A percentile compares a stretch with the other conserved stretches of the same genome.
These are phyloP conservation scores for Phaonia tiefii DNA, from an alignment of 2,888 invertebrate species.

Conservation along the genomic window DNA sequence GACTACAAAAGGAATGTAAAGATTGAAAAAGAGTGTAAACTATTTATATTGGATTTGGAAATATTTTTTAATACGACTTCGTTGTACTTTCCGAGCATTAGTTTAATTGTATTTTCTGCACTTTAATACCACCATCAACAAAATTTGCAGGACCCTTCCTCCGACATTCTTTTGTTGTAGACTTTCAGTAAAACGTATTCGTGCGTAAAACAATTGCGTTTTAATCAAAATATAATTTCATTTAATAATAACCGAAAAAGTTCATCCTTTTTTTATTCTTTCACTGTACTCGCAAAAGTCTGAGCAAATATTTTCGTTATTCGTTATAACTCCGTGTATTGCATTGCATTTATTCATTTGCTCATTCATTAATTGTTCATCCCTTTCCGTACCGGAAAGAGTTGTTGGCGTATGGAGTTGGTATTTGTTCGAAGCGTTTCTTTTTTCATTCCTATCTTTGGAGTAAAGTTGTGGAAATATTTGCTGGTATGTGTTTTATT, in stretches of 20 bases:
- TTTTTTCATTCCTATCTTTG: background rate
- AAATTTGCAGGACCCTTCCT: background rate
- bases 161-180: too few species aligned
- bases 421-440: constrained; percentile 9
- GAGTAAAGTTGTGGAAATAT: constrained; percentile 9
- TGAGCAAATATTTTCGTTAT: constrained; percentile 22
- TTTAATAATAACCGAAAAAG: constrained; percentile 30
- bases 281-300: constrained; percentile 28
- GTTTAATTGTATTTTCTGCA: constrained; percentile 23
- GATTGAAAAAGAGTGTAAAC: too few species aligned
- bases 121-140: constrained; percentile 5
- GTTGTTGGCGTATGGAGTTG: background rate
- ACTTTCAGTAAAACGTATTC: constrained; percentile 70
- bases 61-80: constrained; percentile 39
- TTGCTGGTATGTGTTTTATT: constrained; percentile 53
- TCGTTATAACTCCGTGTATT: background rate
- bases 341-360: constrained; percentile 35
- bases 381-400: constrained; percentile 36
- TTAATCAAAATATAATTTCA: constrained; percentile 8
- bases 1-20: too few species aligned
- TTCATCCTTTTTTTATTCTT: constrained; percentile 8
- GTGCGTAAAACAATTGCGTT: constrained; percentile 69
- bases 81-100: background rate
- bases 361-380: constrained; percentile 62
- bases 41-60: constrained; percentile 28